Evolutionary conservation across 2,797 vertebrate species (phyloP).

Genomic region (Diceros bicornis): DNA sequence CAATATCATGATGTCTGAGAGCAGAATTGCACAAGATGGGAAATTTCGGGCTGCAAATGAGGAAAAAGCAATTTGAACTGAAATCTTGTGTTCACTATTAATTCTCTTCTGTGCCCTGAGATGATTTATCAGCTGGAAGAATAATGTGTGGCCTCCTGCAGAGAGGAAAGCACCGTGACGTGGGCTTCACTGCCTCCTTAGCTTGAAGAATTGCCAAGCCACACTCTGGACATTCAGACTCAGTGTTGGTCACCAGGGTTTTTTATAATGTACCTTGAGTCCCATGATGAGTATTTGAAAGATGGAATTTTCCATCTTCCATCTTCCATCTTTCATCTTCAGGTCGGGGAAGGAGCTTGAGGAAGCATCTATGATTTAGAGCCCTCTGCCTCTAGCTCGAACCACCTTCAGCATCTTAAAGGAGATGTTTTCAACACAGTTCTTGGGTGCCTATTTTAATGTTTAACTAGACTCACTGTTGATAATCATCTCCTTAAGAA

Average conservation of each 20-base stretch:
- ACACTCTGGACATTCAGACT: not conserved
- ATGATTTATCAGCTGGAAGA: not conserved
- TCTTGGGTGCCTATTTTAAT: not conserved
- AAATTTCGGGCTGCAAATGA: not conserved
- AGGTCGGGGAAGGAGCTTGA: not conserved
- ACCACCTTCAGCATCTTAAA: not conserved
- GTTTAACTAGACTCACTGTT: not conserved
- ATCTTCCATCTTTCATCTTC: too few species aligned
- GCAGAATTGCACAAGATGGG: not conserved
- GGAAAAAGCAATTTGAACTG: not conserved
- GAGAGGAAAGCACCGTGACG: not conserved
- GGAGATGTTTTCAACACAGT: not conserved
- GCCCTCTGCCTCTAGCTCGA: not conserved
- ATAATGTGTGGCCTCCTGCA: not conserved
- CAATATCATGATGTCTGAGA: not conserved
- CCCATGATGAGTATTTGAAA: not conserved
- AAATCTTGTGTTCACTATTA: not conserved
- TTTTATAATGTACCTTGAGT: not conserved
- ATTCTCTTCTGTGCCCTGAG: not conserved
- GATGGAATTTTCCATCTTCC: not conserved
- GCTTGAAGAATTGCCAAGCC: not conserved
- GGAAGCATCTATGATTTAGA: not conserved
- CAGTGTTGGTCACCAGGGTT: not conserved
- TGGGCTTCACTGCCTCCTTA: not conserved
- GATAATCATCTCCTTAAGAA: not conserved